Conservation (phyloP, 2,888 invertebrate genomes). For the Chloroclystis v-ata region DNA sequence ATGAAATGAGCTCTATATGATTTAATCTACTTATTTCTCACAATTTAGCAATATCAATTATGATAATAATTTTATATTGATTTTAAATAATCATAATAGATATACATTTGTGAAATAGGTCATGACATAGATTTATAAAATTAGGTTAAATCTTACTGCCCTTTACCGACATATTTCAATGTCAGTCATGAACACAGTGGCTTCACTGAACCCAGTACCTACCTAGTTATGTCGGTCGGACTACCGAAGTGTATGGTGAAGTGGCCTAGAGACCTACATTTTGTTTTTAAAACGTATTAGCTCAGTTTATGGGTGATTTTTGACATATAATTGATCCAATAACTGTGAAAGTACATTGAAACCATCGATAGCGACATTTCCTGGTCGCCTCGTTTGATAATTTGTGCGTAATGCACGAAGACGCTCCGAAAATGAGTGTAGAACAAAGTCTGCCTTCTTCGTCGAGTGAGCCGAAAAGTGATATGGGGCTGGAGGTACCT, state of each 20-base stretch:
- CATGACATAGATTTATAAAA: conserved; percentile 65
- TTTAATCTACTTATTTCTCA: not conserved
- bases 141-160: conserved; percentile 73
- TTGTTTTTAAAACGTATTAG: conserved; percentile 62
- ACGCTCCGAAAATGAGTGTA: conserved; percentile 82
- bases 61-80: not conserved
- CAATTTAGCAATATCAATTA: not conserved
- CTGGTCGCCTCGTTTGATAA: conserved; percentile 59
- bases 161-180: conserved; percentile 78
- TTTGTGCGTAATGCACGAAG: conserved; percentile 82
- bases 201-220: conserved; percentile 80
- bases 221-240: conserved; percentile 85
- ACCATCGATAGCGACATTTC: conserved; percentile 45
- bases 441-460: conserved; percentile 82
- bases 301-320: conserved; percentile 69
- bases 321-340: conserved; percentile 78
- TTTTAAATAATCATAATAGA: too few species aligned
- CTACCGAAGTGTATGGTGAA: conserved; percentile 90
- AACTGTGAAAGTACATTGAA: conserved; percentile 59
- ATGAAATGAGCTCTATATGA: conserved; percentile 3
- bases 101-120: conserved; percentile 42
- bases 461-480: conserved; percentile 74
- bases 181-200: conserved; percentile 81
- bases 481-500: conserved; percentile 64
- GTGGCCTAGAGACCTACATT: conserved; percentile 95